Percentiles rank a stretch among this genome's conserved stretches.
Evolutionary conservation across 2,888 invertebrate species (phyloP).

Genomic region (Drosophila kambysellisi): DNA sequence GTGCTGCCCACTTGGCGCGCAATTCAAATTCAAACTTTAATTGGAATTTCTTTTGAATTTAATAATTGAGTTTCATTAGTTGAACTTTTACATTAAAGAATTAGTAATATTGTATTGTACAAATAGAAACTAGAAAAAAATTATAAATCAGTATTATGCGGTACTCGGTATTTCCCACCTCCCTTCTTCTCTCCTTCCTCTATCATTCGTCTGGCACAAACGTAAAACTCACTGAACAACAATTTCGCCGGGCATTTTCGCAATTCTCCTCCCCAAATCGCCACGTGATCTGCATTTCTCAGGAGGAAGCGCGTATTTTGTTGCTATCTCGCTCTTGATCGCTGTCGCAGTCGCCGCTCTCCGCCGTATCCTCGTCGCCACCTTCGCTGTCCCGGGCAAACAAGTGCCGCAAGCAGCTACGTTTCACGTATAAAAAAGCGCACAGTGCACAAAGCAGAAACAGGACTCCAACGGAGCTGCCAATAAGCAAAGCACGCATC

Average conservation of each 20-base stretch:
- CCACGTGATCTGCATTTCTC: constrained; percentile 79
- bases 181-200: not conserved
- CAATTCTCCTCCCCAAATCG: constrained; percentile 53
- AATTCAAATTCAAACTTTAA: not conserved
- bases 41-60: constrained; percentile 9
- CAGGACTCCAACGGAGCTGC: constrained; percentile 89
- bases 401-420: constrained; percentile 82
- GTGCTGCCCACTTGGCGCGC: not conserved
- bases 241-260: constrained; percentile 12
- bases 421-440: constrained; percentile 86
- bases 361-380: constrained; percentile 69
- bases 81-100: constrained; percentile 32
- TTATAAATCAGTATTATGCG: constrained; percentile 53
- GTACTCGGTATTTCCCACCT: constrained; percentile 27
- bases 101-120: constrained; percentile 56
- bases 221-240: constrained; percentile 31
- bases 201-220: constrained; percentile 29
- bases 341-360: constrained; percentile 81
- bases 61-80: constrained; percentile 34
- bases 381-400: constrained; percentile 64
- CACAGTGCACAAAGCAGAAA: constrained; percentile 89
- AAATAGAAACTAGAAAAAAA: constrained; percentile 61
- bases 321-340: constrained; percentile 82
- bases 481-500: constrained; percentile 90
- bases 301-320: constrained; percentile 82